Percentiles rank a stretch among this genome's conserved stretches.
These are phyloP conservation scores for Drosophila rhopaloa DNA, from an alignment of 1,140 invertebrate species.

Conservation along the genomic window DNA sequence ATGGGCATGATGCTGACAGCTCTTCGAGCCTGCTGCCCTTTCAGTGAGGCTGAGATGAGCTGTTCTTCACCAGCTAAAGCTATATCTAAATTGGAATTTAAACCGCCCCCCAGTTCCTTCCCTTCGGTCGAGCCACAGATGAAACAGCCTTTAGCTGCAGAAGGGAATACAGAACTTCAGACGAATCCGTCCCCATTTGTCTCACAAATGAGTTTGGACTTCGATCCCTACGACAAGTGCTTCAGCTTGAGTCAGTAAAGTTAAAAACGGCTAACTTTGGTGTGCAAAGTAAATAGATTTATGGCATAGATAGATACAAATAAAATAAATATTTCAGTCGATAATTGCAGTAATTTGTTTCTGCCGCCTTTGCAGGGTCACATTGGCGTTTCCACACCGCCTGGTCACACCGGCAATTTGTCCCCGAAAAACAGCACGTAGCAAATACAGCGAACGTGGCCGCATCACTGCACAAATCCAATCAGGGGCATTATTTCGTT, in stretches of 20 bases:
- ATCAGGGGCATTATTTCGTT: constrained; percentile 64
- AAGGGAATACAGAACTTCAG: neutral
- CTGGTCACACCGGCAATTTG: constrained; percentile 54
- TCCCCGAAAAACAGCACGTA: constrained; percentile 56
- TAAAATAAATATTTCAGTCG: neutral
- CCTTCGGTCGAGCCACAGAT: neutral
- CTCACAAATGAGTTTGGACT: constrained; percentile 54
- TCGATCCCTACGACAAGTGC: constrained; percentile 60
- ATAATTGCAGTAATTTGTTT: neutral
- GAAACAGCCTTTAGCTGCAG: neutral
- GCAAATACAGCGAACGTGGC: constrained; percentile 48
- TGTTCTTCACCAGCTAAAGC: neutral
- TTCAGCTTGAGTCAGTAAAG: constrained; percentile 18
- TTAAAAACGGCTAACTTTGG: neutral
- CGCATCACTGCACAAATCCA: constrained; percentile 69
- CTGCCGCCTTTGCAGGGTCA: constrained; percentile 22
- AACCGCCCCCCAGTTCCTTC: neutral
- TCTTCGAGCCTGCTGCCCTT: constrained; percentile 3
- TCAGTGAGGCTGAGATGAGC: neutral
- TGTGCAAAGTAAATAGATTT: no score
- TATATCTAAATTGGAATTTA: neutral
- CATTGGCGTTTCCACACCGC: constrained; percentile 7
- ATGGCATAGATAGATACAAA: no score
- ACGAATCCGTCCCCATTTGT: constrained; percentile 12
- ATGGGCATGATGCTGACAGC: constrained; percentile 9